Evolutionary conservation across 1,140 invertebrate species (phyloP).

Genomic region (Trachymyrmex cornetzi): DNA sequence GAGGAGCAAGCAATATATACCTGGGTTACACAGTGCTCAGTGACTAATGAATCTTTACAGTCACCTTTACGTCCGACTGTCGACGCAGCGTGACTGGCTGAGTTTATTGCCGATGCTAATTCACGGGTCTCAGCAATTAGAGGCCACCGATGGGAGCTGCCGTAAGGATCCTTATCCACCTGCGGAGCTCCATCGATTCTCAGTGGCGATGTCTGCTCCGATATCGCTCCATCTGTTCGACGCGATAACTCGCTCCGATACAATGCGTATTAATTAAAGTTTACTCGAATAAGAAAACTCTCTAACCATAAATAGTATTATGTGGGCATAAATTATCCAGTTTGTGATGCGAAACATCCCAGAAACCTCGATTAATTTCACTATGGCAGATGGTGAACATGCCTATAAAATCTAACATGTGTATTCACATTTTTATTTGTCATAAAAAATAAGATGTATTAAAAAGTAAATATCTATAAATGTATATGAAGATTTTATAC

Average conservation of each 20-base stretch:
- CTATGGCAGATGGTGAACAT: neutral
- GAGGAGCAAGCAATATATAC: constrained; percentile 66
- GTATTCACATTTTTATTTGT: neutral
- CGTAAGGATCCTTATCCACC: constrained; percentile 44
- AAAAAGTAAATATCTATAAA: neutral
- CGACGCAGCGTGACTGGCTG: constrained; percentile 68
- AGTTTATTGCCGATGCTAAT: constrained; percentile 79
- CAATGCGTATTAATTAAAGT: neutral
- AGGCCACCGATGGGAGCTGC: constrained; percentile 65
- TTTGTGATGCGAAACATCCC: neutral
- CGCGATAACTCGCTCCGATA: neutral
- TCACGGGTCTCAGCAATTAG: constrained; percentile 75
- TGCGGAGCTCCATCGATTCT: constrained; percentile 38
- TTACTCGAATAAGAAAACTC: neutral
- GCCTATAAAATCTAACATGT: neutral
- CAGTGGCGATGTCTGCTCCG: neutral
- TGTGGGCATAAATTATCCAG: neutral
- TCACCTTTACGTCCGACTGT: constrained; percentile 72
- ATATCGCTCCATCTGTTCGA: constrained; percentile 4
- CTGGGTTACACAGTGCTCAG: constrained; percentile 72
- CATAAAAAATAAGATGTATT: neutral
- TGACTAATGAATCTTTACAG: constrained; percentile 79
- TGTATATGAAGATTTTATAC: neutral
- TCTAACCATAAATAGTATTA: neutral
- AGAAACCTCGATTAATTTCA: neutral